Percentiles rank a stretch among this genome's conserved stretches.
phyloP scores from a whole-genome alignment of 2,113 vertebrate genomes.

The Scatophagus argus region DNA sequence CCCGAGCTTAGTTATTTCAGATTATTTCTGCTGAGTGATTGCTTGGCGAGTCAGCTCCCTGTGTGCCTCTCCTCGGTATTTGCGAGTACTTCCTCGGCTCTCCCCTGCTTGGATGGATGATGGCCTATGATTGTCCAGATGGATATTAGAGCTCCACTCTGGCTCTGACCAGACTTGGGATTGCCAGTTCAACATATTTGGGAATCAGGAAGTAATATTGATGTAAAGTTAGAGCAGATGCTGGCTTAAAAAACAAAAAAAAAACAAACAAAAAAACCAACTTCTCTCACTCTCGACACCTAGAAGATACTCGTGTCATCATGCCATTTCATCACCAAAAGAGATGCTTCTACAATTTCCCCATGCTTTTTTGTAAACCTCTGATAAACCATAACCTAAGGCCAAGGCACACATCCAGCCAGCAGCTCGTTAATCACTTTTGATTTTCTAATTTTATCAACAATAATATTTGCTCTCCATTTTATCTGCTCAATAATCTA shows the following conservation, averaged over 20 bases:
- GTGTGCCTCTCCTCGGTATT: constrained; percentile 35
- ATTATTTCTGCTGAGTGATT: constrained; percentile 74
- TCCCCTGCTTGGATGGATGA: constrained; percentile 48
- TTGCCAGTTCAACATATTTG: constrained; percentile 51
- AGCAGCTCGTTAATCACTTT: not conserved
- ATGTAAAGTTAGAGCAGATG: constrained; percentile 51
- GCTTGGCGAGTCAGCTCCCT: constrained; percentile 56
- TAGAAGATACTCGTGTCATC: constrained; percentile 5
- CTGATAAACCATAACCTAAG: not conserved
- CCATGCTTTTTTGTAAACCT: not conserved
- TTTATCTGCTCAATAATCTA: constrained; percentile 7
- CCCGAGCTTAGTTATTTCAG: constrained; percentile 55
- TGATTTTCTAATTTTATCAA: constrained; percentile 14
- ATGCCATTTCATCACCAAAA: constrained; percentile 16
- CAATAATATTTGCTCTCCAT: constrained; percentile 4
- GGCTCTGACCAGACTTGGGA: constrained; percentile 32
- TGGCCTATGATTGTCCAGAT: constrained; percentile 63
- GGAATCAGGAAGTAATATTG: constrained; percentile 42
- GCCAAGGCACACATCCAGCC: not conserved
- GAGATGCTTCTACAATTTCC: not conserved
- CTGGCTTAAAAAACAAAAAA: not conserved
- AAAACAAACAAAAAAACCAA: no score
- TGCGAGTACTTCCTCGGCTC: constrained; percentile 29
- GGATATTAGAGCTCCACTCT: constrained; percentile 50
- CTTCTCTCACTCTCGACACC: not conserved